Conservation (phyloP, 2,797 vertebrate genomes). For the Pangasius krempfi region DNA sequence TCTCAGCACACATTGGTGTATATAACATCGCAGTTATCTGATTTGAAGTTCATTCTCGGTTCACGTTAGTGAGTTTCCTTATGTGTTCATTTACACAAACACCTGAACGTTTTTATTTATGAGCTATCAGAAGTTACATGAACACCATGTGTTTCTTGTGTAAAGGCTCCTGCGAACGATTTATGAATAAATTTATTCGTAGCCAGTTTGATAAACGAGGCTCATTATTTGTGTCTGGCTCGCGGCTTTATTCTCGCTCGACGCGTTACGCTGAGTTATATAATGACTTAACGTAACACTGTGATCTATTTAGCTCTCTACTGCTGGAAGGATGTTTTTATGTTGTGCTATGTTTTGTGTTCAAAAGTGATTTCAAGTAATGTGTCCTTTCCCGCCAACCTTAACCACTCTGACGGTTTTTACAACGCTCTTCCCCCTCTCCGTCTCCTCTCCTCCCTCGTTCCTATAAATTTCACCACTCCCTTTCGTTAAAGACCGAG, state of each 20-base stretch:
- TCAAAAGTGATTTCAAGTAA: neutral
- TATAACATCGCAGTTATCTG: neutral
- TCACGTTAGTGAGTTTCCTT: neutral
- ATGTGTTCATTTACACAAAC: neutral
- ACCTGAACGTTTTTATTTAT: neutral
- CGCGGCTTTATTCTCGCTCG: neutral
- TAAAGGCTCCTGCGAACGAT: neutral
- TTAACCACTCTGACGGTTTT: neutral
- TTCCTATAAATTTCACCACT: conserved; percentile 7
- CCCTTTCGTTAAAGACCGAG: neutral
- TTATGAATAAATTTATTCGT: neutral
- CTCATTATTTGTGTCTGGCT: neutral
- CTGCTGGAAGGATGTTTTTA: neutral
- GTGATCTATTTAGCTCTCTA: neutral
- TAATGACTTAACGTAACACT: neutral
- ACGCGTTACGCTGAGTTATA: neutral
- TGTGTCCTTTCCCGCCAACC: neutral
- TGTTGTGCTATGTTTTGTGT: neutral
- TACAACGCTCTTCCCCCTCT: neutral
- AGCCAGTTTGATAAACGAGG: neutral
- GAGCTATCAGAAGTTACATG: neutral
- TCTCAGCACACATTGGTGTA: neutral
- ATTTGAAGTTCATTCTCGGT: neutral
- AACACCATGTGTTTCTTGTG: neutral
- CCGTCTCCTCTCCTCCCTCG: neutral